Percentiles rank a stretch among this genome's conserved stretches.
Conservation (phyloP, 2,113 vertebrate species). For the Misgurnus mizolepis region DNA sequence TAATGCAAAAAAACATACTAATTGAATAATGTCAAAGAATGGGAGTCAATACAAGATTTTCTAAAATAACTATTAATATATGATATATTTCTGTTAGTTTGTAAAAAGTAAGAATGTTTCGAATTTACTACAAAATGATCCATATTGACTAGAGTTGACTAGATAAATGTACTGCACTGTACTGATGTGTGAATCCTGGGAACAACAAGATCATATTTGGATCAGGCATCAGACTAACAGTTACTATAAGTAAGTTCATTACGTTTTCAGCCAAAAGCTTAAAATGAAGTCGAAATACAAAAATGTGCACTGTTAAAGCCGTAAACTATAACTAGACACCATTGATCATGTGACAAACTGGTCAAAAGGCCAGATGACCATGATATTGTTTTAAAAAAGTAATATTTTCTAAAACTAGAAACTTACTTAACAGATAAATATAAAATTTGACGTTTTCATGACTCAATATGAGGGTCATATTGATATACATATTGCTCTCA, state of each 20-base stretch:
- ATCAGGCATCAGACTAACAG: conserved; percentile 12
- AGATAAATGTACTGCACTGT: conserved; percentile 1
- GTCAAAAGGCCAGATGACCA: too few species aligned
- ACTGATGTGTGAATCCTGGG: conserved; percentile 28
- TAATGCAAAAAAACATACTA: too few species aligned
- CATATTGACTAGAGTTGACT: background rate
- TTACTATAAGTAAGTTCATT: conserved; percentile 33
- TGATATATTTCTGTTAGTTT: background rate
- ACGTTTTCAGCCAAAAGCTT: background rate
- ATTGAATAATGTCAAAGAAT: background rate
- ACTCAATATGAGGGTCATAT: too few species aligned
- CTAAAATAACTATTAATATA: background rate
- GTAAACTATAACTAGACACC: too few species aligned
- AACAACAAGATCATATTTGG: conserved; percentile 28
- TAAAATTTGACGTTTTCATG: too few species aligned
- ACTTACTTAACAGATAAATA: too few species aligned
- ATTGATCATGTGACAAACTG: too few species aligned
- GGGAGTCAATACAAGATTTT: background rate
- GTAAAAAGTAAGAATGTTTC: background rate
- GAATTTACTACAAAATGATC: background rate
- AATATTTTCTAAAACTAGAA: too few species aligned
- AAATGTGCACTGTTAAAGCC: too few species aligned
- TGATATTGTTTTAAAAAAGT: too few species aligned
- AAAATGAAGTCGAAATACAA: too few species aligned
- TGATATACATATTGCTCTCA: background rate